Base-by-base conservation (phyloP, 1,140 invertebrate genomes). In the Drosophila willistoni region DNA sequence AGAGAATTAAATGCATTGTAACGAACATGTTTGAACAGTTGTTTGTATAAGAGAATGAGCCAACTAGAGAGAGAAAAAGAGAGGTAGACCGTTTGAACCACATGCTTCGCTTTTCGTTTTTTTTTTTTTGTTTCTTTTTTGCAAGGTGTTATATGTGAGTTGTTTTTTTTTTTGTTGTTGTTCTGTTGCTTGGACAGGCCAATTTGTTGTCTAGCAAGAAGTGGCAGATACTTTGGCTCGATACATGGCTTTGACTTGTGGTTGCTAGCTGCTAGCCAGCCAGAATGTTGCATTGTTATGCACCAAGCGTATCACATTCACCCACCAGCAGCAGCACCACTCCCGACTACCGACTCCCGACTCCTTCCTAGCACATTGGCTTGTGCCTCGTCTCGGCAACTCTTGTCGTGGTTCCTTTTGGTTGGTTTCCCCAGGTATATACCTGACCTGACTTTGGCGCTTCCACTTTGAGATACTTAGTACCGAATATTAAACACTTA, bases 241-340 rank as follows among this genome's bases (percentile, higher is more conserved):
- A 76, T 76, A 76, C 73, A 60, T 42, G 72, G 57, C 70, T 56
- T 39, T 36, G 61, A 70, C 67, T 63, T 68, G 73, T 41, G 70
- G 51, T 47, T 44, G 29, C 25, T 54, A 63, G 72, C 57, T 63
- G 29, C 19, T 54, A 65, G 72, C 57, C 55, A 61, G 73, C 60
- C 29, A 22, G 51, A 73, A 67, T 69, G 69, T 62, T 68, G 73
- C 72, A 74, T 86, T 86, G 81, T 79, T 86, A 86, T 86, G 82
- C 83, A 67, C 34, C 71, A 70, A 69, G 79, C 79, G 83, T 82
- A 68, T 83, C 75, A 72, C 54, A 59, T 59, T 78, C 81, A 41
- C 44, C 56, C 57, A 68, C 41, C 7, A 17, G 9, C 9, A 25
- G 19, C 34, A 12, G 33, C 33, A 34, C 33, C 9, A 36, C 25